phyloP scores from a whole-genome alignment of 2,113 vertebrate genomes.

The Solea senegalensis region DNA sequence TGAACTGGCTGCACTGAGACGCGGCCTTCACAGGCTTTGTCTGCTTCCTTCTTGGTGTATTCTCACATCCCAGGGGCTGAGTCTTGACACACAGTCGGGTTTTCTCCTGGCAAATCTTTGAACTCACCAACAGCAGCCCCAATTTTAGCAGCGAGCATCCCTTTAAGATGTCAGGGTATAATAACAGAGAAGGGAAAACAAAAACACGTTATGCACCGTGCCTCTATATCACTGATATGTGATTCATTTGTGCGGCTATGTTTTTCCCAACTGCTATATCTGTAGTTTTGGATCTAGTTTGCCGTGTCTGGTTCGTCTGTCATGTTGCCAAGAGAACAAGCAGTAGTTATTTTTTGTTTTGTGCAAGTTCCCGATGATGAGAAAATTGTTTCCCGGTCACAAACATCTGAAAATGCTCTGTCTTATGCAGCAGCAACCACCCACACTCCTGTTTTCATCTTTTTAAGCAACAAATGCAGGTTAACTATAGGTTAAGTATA shows the following conservation, averaged over 20 bases:
- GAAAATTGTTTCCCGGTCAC: not conserved
- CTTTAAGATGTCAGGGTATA: not conserved
- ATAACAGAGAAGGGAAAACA: not conserved
- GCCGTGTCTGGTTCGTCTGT: slow-evolving; percentile 1
- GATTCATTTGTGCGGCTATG: not conserved
- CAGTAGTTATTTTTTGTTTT: slow-evolving; percentile 9
- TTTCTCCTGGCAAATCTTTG: slow-evolving; percentile 2
- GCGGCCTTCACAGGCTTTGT: no score
- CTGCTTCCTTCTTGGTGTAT: not conserved
- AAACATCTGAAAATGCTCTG: not conserved
- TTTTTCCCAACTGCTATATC: slow-evolving; percentile 26
- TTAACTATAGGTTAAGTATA: not conserved
- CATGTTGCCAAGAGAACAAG: slow-evolving; percentile 53
- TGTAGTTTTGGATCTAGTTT: slow-evolving; percentile 18
- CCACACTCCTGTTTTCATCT: not conserved
- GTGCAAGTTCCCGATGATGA: not conserved
- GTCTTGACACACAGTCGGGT: not conserved
- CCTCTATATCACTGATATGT: not conserved
- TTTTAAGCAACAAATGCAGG: not conserved
- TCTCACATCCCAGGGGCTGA: not conserved
- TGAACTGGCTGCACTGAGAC: not conserved
- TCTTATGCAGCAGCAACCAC: not conserved
- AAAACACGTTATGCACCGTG: not conserved
- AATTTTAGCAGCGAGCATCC: slow-evolving; percentile 17
- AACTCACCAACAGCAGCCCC: slow-evolving; percentile 16